These are phyloP conservation scores for Dermolepida albohirtum DNA, from an alignment of 2,888 invertebrate species.

Conservation along the genomic window DNA sequence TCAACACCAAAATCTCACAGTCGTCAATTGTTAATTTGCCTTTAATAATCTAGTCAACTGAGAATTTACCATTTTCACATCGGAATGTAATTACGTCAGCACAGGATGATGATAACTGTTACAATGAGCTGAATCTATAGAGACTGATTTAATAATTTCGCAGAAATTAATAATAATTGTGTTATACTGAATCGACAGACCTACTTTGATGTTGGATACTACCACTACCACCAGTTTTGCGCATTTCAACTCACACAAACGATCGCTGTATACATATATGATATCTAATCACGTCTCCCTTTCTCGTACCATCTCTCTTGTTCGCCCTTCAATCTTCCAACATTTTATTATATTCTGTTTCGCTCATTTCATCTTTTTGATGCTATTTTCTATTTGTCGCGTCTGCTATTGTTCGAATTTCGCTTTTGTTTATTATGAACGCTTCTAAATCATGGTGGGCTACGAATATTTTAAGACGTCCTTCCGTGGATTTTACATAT, in stretches of 20 bases:
- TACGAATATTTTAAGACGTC: constrained; percentile 9
- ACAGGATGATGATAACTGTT: constrained; percentile 55
- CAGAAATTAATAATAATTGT: constrained; percentile 65
- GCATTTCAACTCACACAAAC: constrained; percentile 57
- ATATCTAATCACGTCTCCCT: constrained; percentile 7
- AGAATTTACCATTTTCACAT: constrained; percentile 45
- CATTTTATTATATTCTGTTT: constrained; percentile 22
- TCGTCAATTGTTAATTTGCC: constrained; percentile 38
- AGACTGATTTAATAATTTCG: constrained; percentile 64
- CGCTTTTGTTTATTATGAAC: constrained; percentile 57
- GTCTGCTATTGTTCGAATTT: constrained; percentile 57
- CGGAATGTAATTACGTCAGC: constrained; percentile 60
- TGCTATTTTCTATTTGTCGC: constrained; percentile 15
- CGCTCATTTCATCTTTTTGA: constrained; percentile 10
- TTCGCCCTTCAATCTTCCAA: constrained; percentile 9
- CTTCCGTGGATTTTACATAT: background rate
- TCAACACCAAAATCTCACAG: constrained; percentile 32
- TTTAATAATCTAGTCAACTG: constrained; percentile 43
- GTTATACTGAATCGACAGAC: constrained; percentile 61
- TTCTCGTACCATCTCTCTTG: constrained; percentile 14
- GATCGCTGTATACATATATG: constrained; percentile 19
- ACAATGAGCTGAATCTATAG: constrained; percentile 57
- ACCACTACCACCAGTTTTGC: constrained; percentile 46
- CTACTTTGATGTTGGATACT: constrained; percentile 61
- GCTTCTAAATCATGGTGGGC: constrained; percentile 38